A percentile compares a stretch with the other conserved stretches of the same genome.
These are phyloP conservation scores for Falco columbarius DNA, from an alignment of 2,797 vertebrate genomes.

Conservation along the genomic window DNA sequence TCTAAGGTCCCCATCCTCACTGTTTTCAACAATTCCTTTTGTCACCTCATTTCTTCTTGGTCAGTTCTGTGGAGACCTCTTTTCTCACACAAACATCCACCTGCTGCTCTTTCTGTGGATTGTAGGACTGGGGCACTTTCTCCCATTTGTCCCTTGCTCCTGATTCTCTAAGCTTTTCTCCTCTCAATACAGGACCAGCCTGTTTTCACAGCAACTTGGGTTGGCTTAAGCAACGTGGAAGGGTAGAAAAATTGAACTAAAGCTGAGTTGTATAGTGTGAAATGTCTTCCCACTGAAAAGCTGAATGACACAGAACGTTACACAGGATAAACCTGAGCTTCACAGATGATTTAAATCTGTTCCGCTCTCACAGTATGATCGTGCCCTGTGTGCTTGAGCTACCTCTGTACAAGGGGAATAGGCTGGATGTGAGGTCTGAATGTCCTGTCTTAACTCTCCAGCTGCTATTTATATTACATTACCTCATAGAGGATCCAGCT, in stretches of 20 bases:
- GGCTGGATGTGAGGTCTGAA: background rate
- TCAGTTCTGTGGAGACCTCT: background rate
- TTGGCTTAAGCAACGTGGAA: background rate
- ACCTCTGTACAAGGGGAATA: background rate
- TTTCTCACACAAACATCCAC: background rate
- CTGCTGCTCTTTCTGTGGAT: background rate
- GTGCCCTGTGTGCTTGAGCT: background rate
- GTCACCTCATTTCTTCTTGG: background rate
- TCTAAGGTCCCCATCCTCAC: background rate
- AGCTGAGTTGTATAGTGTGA: background rate
- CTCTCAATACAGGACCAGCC: background rate
- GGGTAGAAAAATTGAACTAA: background rate
- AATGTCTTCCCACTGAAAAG: background rate
- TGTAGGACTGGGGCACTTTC: background rate
- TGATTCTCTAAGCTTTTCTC: background rate
- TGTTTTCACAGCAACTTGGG: background rate
- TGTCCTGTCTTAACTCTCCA: background rate
- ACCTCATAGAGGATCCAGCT: background rate
- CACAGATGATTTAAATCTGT: background rate
- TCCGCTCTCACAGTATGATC: background rate
- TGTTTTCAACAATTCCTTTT: background rate
- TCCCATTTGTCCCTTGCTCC: background rate
- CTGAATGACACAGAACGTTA: background rate
- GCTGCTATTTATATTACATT: constrained; percentile 3
- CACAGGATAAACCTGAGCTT: background rate